These are phyloP conservation scores for Lepidothrix coronata DNA, from an alignment of 2,113 vertebrate species.

Conservation along the genomic window DNA sequence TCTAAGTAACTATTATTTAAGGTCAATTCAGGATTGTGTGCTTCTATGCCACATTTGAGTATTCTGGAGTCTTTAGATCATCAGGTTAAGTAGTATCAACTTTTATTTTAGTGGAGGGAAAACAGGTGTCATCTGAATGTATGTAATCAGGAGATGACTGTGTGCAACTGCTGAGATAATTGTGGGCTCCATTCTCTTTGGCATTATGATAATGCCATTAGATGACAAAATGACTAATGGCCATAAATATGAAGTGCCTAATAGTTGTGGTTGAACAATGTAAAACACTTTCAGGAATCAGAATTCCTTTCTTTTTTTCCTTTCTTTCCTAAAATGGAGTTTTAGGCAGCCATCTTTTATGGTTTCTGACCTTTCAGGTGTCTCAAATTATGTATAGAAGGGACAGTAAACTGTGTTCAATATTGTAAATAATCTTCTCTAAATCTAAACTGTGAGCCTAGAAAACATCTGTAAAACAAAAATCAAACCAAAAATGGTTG, in stretches of 20 bases:
- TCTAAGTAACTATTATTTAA: background rate
- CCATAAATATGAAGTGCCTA: background rate
- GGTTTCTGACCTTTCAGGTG: background rate
- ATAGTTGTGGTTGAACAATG: background rate
- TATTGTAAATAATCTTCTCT: background rate
- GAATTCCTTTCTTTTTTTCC: too few relatives aligned
- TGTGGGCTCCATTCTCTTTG: background rate
- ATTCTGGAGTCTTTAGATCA: background rate
- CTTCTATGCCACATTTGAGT: background rate
- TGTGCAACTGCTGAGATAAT: slow-evolving; percentile 8
- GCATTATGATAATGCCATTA: background rate
- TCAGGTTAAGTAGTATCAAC: background rate
- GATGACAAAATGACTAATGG: slow-evolving; percentile 17
- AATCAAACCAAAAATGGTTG: background rate
- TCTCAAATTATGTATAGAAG: background rate
- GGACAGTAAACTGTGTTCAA: background rate
- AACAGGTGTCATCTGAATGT: background rate
- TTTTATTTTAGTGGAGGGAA: background rate
- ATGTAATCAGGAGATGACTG: slow-evolving; percentile 9
- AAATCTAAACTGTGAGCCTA: background rate
- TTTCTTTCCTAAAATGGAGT: accelerated
- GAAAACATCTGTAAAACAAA: background rate
- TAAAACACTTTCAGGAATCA: background rate
- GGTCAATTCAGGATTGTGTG: background rate
- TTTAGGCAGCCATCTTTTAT: background rate